A percentile compares a stretch with the other conserved stretches of the same genome.
Evolutionary conservation across 2,797 vertebrate genomes (phyloP).

Genomic region (Okamejei kenojei): DNA sequence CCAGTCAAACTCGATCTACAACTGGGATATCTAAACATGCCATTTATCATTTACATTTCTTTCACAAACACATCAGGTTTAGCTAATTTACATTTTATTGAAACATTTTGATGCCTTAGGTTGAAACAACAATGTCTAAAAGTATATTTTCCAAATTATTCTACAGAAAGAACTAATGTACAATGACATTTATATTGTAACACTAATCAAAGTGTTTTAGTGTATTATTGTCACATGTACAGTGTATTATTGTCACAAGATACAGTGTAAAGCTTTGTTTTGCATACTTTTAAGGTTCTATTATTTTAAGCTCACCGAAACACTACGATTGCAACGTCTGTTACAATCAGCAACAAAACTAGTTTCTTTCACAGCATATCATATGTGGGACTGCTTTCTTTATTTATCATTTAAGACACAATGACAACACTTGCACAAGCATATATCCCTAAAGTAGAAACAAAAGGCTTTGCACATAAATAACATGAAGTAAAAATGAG

Average conservation of each 20-base stretch:
- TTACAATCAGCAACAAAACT: background rate
- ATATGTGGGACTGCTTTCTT: background rate
- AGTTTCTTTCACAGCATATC: background rate
- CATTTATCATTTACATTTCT: background rate
- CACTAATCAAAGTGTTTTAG: no score
- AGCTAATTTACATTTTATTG: background rate
- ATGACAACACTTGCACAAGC: background rate
- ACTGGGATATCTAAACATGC: background rate
- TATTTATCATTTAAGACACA: background rate
- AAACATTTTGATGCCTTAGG: background rate
- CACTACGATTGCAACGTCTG: background rate
- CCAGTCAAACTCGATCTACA: background rate
- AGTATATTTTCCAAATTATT: background rate
- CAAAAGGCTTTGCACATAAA: background rate
- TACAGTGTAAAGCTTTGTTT: no score
- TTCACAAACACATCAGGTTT: background rate
- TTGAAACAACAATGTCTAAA: background rate
- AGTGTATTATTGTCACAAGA: no score
- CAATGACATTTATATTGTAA: background rate
- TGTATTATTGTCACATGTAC: no score
- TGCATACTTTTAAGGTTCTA: background rate
- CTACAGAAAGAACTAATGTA: background rate
- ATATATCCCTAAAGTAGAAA: background rate
- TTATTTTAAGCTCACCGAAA: background rate
- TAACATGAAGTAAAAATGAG: background rate